Percentiles rank a stretch among this genome's conserved stretches.
Conservation (phyloP, 2,888 invertebrate species). For the Clusia tigrina region DNA sequence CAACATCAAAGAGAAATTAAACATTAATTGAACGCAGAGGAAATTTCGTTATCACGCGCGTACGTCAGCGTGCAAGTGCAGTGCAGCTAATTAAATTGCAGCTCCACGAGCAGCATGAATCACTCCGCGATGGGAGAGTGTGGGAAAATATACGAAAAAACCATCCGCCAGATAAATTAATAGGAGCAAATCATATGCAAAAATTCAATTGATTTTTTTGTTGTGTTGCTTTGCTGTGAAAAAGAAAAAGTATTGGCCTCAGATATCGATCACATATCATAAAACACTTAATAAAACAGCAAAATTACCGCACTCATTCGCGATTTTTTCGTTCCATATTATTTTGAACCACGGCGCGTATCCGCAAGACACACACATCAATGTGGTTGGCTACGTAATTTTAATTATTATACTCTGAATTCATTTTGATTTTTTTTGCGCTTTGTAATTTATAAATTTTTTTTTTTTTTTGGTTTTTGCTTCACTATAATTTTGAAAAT, state of each 20-base stretch:
- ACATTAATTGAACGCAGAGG: not conserved
- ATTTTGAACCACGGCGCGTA: too few relatives aligned
- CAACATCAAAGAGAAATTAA: conserved; percentile 1
- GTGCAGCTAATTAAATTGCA: not conserved
- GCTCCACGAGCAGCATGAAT: not conserved
- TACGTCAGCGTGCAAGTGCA: not conserved
- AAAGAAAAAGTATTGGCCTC: too few relatives aligned
- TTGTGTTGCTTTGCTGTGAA: too few relatives aligned
- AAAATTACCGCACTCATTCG: not conserved
- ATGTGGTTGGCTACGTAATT: too few relatives aligned
- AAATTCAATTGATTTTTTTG: too few relatives aligned
- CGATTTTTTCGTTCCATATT: not conserved
- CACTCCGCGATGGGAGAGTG: not conserved
- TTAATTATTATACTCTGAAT: too few relatives aligned
- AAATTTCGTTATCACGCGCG: not conserved
- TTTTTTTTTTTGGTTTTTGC: too few relatives aligned
- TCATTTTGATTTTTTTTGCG: too few relatives aligned
- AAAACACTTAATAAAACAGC: not conserved
- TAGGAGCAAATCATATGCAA: not conserved
- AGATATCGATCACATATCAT: not conserved
- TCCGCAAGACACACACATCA: too few relatives aligned
- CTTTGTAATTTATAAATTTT: too few relatives aligned
- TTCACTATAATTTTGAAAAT: too few relatives aligned
- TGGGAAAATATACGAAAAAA: not conserved
- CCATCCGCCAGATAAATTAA: not conserved